phyloP scores from a whole-genome alignment of 2,797 vertebrate genomes.

The Botia almorhae region DNA sequence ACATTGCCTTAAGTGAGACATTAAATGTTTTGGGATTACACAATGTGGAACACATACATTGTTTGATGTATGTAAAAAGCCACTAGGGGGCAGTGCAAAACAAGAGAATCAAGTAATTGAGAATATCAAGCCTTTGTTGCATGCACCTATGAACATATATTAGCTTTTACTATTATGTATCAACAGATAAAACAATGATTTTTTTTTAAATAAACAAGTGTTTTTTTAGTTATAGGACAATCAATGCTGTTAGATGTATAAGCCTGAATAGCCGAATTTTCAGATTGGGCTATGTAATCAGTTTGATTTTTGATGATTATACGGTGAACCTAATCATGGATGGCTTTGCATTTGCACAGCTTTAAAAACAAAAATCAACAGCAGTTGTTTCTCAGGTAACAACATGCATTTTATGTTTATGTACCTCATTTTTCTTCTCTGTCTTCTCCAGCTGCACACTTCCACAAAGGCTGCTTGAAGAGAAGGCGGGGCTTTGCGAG shows the following conservation, averaged over 20 bases:
- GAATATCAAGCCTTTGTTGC: conserved; percentile 4
- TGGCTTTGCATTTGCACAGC: neutral
- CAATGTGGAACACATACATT: neutral
- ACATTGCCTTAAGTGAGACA: neutral
- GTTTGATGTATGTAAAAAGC: neutral
- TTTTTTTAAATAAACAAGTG: too few relatives aligned
- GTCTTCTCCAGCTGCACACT: conserved; percentile 78
- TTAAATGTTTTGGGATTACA: neutral
- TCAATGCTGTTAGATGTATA: neutral
- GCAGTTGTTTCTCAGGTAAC: too few relatives aligned
- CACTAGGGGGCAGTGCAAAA: conserved; percentile 46
- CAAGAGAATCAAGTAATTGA: neutral
- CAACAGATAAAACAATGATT: neutral
- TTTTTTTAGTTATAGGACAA: neutral
- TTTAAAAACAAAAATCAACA: neutral
- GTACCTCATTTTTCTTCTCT: conserved; percentile 82
- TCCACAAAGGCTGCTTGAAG: conserved; percentile 72
- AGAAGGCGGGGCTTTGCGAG: conserved; percentile 81
- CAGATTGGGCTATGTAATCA: neutral
- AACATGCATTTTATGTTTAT: conserved; percentile 52
- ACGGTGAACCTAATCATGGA: neutral
- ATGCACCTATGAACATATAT: neutral
- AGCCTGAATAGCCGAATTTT: neutral
- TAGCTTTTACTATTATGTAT: neutral
- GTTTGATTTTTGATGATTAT: neutral